phyloP scores from a whole-genome alignment of 2,797 vertebrate species.

The Babyrousa celebensis region DNA sequence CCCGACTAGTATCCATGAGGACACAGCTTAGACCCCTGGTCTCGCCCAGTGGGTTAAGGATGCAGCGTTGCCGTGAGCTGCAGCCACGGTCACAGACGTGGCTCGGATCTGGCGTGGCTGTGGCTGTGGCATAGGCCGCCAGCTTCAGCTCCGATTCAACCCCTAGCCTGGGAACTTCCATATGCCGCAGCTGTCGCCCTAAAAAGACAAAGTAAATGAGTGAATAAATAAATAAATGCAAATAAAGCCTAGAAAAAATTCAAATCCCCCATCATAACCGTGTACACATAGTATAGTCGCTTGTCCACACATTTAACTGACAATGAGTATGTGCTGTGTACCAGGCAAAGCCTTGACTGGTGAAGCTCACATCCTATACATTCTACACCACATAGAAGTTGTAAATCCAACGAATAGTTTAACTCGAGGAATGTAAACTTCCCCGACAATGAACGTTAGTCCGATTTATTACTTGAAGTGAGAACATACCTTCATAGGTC shows the following conservation, averaged over 20 bases:
- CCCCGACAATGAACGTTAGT: not conserved
- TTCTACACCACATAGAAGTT: not conserved
- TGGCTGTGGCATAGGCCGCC: too few species aligned
- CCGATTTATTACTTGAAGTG: not conserved
- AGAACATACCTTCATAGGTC: slow-evolving; percentile 96
- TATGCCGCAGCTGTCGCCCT: too few species aligned
- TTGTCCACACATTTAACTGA: not conserved
- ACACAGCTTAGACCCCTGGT: too few species aligned
- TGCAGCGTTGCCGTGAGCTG: too few species aligned
- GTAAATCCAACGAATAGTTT: not conserved
- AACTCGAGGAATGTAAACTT: not conserved
- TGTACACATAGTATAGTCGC: not conserved
- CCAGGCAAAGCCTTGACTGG: not conserved
- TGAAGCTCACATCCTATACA: not conserved
- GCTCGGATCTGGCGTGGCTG: too few species aligned
- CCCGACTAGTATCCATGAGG: too few species aligned
- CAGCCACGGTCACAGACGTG: too few species aligned
- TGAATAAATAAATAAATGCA: too few species aligned
- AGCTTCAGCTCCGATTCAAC: too few species aligned
- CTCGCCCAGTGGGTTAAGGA: too few species aligned
- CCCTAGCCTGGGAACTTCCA: too few species aligned
- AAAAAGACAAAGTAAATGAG: too few species aligned
- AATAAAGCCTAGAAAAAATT: not conserved
- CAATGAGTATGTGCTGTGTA: not conserved
- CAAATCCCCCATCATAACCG: not conserved